Conservation (phyloP, 2,113 vertebrate species). For the Chamaetylas fuelleborni region DNA sequence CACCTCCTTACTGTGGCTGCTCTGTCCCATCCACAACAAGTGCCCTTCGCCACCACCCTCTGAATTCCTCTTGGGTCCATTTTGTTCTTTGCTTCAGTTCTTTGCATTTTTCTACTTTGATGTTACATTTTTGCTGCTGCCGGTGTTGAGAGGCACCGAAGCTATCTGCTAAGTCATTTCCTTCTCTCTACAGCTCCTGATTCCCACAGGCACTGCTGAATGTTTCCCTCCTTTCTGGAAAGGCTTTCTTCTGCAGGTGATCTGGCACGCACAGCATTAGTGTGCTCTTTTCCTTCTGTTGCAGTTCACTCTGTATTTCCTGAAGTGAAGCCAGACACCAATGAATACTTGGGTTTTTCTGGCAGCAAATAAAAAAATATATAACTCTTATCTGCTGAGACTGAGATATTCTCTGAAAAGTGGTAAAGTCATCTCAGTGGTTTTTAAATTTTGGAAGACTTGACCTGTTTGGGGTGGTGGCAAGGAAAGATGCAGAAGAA, state of each 20-base stretch:
- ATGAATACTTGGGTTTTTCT: not conserved
- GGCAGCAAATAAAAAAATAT: not conserved
- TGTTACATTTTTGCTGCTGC: not conserved
- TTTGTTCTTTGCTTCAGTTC: not conserved
- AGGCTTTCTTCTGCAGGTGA: not conserved
- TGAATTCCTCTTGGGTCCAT: not conserved
- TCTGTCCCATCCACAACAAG: not conserved
- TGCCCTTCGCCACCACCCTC: not conserved
- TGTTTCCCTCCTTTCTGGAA: accelerated
- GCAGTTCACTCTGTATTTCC: not conserved
- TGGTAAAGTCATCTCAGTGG: not conserved
- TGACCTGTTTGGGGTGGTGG: not conserved
- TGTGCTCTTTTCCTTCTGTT: not conserved
- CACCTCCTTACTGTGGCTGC: not conserved
- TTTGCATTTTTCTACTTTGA: not conserved
- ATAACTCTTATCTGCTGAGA: not conserved
- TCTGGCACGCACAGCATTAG: not conserved
- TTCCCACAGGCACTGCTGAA: not conserved
- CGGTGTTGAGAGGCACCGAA: not conserved
- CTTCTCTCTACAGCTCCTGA: not conserved
- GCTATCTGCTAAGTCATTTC: not conserved
- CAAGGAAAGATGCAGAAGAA: not conserved
- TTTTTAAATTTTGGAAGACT: not conserved
- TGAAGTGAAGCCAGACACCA: not conserved
- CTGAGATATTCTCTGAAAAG: not conserved